Base-by-base conservation (phyloP, 2,113 vertebrate genomes). In the Anseranas semipalmata region DNA sequence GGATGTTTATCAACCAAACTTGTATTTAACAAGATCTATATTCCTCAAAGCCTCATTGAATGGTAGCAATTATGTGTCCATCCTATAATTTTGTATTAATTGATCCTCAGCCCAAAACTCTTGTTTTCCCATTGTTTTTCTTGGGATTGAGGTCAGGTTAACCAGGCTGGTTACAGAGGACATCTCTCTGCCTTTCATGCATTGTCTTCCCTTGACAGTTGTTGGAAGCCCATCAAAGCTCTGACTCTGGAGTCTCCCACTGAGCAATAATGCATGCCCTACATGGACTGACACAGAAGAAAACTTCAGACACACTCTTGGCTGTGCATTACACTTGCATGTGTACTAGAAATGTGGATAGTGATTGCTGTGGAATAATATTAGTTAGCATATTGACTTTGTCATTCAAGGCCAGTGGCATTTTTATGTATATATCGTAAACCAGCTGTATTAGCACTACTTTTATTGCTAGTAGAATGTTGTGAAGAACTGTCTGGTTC, bases 401-500 rank as follows among this genome's bases (percentile, higher is more conserved):
- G 52, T 87, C 92, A 65, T 85, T 90, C 77, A 67, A 93, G 78
- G 62, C 35, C 75, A 79, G 58, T 70, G 85, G 15, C 82, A 70
- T 83, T 93, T 89, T 79, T 88, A 87, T 68, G 39, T 6, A 3
- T 78, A 30, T 76, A 68, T 91, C 75, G 77, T 91, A 91, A 91
- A 79, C 39, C 48, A 68, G 2, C 59, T 56, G 17, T 78, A 68
- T 82, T 46, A 82, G 66, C 2, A 1, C 37, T 71, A 46, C 37
- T 70, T 87, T 93, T 87, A 76, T 92, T 87, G 82, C 58, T 73
- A 3, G 2, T 66, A 45, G 43, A 58, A 53, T 45, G 52, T 39
- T 80, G 55, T 93, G 92, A 78, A 85, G 52, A 93, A 87, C 78
- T 85, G 43, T 37, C 77, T 91, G 33, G 15, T 90, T 82, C 67